phyloP scores from a whole-genome alignment of 2,113 vertebrate species.

The Xenopus borealis region DNA sequence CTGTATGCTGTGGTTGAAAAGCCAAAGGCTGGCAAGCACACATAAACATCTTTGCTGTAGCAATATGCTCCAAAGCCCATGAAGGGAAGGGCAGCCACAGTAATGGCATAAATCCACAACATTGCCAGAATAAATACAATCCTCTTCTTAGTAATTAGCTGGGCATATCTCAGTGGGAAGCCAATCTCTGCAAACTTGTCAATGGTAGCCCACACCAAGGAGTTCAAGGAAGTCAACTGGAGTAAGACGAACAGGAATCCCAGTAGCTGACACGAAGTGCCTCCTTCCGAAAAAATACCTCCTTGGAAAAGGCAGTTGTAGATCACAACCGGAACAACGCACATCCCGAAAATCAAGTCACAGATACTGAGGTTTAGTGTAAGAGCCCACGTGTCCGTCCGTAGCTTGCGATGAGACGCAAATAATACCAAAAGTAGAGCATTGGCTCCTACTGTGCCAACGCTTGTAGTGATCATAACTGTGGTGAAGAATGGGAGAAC shows the following conservation, averaged over 20 bases:
- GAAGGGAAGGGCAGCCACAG: slow-evolving; percentile 58
- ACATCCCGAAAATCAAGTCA: slow-evolving; percentile 64
- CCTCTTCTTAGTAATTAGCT: slow-evolving; percentile 56
- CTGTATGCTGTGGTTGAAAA: slow-evolving; percentile 52
- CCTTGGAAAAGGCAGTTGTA: slow-evolving; percentile 56
- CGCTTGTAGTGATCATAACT: slow-evolving; percentile 56
- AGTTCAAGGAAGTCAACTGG: slow-evolving; percentile 65
- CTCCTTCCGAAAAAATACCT: slow-evolving; percentile 30
- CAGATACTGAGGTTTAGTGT: slow-evolving; percentile 61
- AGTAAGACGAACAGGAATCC: slow-evolving; percentile 65
- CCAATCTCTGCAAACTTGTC: slow-evolving; percentile 66
- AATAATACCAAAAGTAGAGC: slow-evolving; percentile 58
- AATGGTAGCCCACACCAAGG: slow-evolving; percentile 59
- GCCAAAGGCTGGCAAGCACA: slow-evolving; percentile 58
- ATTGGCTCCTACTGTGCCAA: slow-evolving; percentile 60
- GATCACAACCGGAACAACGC: slow-evolving; percentile 52
- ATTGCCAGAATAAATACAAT: slow-evolving; percentile 48
- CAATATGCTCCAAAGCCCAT: slow-evolving; percentile 62
- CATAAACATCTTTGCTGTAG: slow-evolving; percentile 57
- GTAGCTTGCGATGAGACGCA: slow-evolving; percentile 58
- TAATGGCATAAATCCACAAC: slow-evolving; percentile 60
- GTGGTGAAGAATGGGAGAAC: slow-evolving; percentile 41
- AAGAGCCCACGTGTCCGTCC: slow-evolving; percentile 55
- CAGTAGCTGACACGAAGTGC: slow-evolving; percentile 56
- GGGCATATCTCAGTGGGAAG: slow-evolving; percentile 62